phyloP scores from a whole-genome alignment of 2,888 invertebrate species.

The Steromphala cineraria region DNA sequence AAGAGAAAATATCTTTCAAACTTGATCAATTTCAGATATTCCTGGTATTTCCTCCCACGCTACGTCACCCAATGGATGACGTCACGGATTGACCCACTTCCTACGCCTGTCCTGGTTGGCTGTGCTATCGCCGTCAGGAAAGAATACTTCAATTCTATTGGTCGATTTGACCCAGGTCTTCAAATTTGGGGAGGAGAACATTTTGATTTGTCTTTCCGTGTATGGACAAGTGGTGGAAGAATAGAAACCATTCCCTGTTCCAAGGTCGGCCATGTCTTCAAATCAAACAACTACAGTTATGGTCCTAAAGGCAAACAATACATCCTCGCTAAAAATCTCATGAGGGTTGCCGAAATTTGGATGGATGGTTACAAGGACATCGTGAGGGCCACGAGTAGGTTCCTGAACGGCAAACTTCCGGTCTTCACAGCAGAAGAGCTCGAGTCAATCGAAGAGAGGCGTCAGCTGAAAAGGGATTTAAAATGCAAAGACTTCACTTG shows the following conservation, averaged over 20 bases:
- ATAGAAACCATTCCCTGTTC: slow-evolving; percentile 47
- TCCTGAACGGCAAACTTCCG: slow-evolving; percentile 6
- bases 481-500: slow-evolving; percentile 96
- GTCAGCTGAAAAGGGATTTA: slow-evolving; percentile 85
- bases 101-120: slow-evolving; percentile 79
- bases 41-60: slow-evolving; percentile 26
- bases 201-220: slow-evolving; percentile 94
- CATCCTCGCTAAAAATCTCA: slow-evolving; percentile 25
- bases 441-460: slow-evolving; percentile 75
- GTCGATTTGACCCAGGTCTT: slow-evolving; percentile 97
- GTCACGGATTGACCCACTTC: slow-evolving; percentile 24
- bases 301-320: background rate
- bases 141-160: slow-evolving; percentile 92
- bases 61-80: slow-evolving; percentile 16
- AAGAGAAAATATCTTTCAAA: no score
- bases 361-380: slow-evolving; percentile 32
- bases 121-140: slow-evolving; percentile 96
- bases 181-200: slow-evolving; percentile 99
- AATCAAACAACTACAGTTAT: slow-evolving; percentile 36
- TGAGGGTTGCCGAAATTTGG: slow-evolving; percentile 35
- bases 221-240: slow-evolving; percentile 51
- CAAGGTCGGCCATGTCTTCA: slow-evolving; percentile 47
- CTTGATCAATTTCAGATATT: slow-evolving; percentile 18
- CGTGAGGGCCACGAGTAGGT: slow-evolving; percentile 11
- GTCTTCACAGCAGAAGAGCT: slow-evolving; percentile 38